A percentile compares a stretch with the other conserved stretches of the same genome.
Evolutionary conservation across 2,888 invertebrate genomes (phyloP).

Genomic region (Phorcus lineatus): DNA sequence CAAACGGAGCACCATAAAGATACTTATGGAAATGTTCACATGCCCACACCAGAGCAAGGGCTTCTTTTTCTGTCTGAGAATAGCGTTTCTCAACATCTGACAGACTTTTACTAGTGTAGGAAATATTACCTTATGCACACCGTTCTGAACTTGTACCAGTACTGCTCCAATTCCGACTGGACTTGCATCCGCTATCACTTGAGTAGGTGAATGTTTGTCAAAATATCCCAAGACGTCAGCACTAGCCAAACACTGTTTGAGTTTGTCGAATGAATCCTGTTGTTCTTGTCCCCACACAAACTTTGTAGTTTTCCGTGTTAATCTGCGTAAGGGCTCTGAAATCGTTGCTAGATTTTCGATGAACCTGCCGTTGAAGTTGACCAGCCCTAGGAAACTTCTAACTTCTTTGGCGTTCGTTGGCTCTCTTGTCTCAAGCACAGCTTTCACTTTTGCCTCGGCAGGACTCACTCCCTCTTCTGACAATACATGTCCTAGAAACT

Average conservation of each 20-base stretch:
- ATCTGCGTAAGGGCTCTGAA: no score
- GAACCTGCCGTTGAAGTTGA: no score
- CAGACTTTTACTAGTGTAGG: neutral
- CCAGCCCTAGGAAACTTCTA: no score
- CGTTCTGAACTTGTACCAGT: neutral
- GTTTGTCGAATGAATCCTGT: no score
- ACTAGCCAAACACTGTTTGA: no score
- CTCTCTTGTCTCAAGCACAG: no score
- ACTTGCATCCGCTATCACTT: slow-evolving; percentile 1
- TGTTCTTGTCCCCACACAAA: no score
- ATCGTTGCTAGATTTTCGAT: no score
- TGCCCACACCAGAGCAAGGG: neutral
- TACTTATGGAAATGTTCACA: neutral
- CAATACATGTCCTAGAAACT: neutral
- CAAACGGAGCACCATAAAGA: neutral
- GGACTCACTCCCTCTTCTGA: neutral
- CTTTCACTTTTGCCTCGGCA: no score
- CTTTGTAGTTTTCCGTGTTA: no score
- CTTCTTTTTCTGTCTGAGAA: neutral
- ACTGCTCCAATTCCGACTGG: slow-evolving; percentile 3
- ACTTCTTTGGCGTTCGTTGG: no score
- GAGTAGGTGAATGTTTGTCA: neutral
- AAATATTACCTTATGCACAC: neutral
- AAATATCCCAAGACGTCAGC: neutral
- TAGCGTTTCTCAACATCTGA: neutral